phyloP scores from a whole-genome alignment of 2,888 invertebrate genomes.

The Cheilosia vulpina region DNA sequence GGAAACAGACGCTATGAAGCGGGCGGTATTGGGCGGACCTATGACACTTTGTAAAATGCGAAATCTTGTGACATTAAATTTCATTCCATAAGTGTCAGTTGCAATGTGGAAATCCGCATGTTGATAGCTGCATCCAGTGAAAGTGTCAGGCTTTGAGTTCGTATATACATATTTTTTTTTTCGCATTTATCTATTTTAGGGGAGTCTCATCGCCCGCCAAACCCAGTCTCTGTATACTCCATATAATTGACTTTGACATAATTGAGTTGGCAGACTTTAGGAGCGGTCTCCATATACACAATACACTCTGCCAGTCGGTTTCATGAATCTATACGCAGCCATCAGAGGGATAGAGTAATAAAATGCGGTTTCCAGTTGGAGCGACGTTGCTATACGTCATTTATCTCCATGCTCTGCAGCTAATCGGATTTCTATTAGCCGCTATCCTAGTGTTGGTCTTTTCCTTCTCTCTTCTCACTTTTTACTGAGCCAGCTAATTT shows the following conservation, averaged over 20 bases:
- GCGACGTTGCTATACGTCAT: slow-evolving; percentile 47
- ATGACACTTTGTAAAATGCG: slow-evolving; percentile 28
- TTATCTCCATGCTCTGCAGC: slow-evolving; percentile 41
- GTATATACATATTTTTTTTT: slow-evolving; percentile 17
- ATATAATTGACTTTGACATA: slow-evolving; percentile 75
- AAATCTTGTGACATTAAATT: slow-evolving; percentile 66
- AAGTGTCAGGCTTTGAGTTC: slow-evolving; percentile 60
- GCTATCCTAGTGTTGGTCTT: slow-evolving; percentile 11
- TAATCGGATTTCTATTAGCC: slow-evolving; percentile 68
- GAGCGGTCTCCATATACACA: slow-evolving; percentile 27
- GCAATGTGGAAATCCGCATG: slow-evolving; percentile 58
- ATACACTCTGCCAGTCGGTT: background rate
- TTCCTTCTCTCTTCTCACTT: background rate
- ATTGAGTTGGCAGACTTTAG: slow-evolving; percentile 70
- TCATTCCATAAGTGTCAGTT: slow-evolving; percentile 68
- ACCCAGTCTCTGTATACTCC: slow-evolving; percentile 53
- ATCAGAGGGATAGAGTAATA: slow-evolving; percentile 25
- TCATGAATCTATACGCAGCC: slow-evolving; percentile 24
- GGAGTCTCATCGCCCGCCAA: slow-evolving; percentile 18
- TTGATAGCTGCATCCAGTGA: slow-evolving; percentile 45
- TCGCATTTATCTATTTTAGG: slow-evolving; percentile 15
- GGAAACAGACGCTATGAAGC: background rate
- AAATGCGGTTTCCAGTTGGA: slow-evolving; percentile 52
- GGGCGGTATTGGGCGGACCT: background rate
- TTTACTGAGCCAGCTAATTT: slow-evolving; percentile 66